Evolutionary conservation across 1,140 invertebrate genomes (phyloP).

Genomic region (Drosophila pectinifera): DNA sequence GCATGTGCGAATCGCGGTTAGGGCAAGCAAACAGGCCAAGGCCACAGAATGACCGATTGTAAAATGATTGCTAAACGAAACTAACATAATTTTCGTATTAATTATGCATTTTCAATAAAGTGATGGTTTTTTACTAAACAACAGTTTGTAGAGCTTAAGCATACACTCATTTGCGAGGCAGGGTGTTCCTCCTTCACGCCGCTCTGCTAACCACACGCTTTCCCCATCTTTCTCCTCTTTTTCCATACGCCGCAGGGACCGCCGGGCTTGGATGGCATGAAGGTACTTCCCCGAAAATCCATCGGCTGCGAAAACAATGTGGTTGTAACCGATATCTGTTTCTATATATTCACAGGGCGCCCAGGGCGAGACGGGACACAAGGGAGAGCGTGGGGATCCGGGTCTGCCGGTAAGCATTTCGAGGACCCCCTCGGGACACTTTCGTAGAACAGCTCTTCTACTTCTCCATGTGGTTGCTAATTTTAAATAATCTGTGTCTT

Average conservation of each 20-base stretch:
- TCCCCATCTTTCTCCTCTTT: constrained; percentile 38
- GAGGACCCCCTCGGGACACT: constrained; percentile 1
- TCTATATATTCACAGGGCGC: constrained; percentile 88
- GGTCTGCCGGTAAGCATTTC: constrained; percentile 91
- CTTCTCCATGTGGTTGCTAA: constrained; percentile 73
- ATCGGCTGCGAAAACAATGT: constrained; percentile 12
- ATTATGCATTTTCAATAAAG: constrained; percentile 84
- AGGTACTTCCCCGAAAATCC: constrained; percentile 86
- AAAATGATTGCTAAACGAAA: constrained; percentile 70
- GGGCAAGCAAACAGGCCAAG: constrained; percentile 10
- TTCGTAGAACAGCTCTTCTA: constrained; percentile 32
- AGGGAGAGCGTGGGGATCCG: constrained; percentile 95
- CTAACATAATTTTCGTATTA: constrained; percentile 79
- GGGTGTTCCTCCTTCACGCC: constrained; percentile 3
- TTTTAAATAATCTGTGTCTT: constrained; percentile 75
- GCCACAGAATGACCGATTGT: constrained; percentile 56
- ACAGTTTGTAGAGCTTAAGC: constrained; percentile 6
- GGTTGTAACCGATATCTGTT: constrained; percentile 27
- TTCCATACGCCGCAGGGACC: constrained; percentile 87
- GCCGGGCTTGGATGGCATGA: constrained; percentile 90
- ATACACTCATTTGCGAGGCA: constrained; percentile 19
- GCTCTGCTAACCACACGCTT: constrained; percentile 52
- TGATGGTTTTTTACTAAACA: constrained; percentile 82
- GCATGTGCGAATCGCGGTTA: constrained; percentile 33
- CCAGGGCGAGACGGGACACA: constrained; percentile 94